Evolutionary conservation across 2,888 invertebrate genomes (phyloP).

Genomic region (Pseudococcus viburni): DNA sequence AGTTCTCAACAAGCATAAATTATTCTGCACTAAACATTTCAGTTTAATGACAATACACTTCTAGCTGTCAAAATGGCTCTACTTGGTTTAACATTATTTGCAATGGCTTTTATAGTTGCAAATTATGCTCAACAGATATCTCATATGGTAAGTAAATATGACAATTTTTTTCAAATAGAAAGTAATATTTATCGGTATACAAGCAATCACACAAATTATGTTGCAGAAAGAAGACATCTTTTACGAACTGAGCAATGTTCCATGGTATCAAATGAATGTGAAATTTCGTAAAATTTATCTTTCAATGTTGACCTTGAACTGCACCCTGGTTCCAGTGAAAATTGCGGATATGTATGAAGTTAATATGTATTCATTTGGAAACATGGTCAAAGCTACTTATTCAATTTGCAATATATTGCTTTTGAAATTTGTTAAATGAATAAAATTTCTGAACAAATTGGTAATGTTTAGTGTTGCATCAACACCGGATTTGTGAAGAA

Average conservation of each 20-base stretch:
- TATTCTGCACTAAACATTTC: too few species aligned
- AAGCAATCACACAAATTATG: neutral
- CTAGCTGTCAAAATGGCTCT: neutral
- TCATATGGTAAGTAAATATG: neutral
- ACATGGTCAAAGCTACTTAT: neutral
- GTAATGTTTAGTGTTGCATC: too few species aligned
- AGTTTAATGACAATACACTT: neutral
- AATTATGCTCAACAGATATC: neutral
- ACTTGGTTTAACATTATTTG: neutral
- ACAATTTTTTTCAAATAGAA: too few species aligned
- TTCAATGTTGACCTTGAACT: neutral
- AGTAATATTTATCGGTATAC: too few species aligned
- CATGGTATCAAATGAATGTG: neutral
- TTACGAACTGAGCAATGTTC: neutral
- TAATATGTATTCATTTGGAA: neutral
- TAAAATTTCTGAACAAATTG: neutral
- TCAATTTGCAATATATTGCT: neutral
- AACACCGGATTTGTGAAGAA: too few species aligned
- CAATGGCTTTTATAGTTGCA: neutral
- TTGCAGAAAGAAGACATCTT: conserved; percentile 20
- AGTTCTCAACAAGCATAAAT: too few species aligned
- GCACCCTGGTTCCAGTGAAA: neutral
- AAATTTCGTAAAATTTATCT: conserved; percentile 25
- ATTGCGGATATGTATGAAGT: neutral
- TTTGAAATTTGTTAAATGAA: neutral